Conservation (phyloP, 2,888 invertebrate genomes). For the Drosophila differens region DNA sequence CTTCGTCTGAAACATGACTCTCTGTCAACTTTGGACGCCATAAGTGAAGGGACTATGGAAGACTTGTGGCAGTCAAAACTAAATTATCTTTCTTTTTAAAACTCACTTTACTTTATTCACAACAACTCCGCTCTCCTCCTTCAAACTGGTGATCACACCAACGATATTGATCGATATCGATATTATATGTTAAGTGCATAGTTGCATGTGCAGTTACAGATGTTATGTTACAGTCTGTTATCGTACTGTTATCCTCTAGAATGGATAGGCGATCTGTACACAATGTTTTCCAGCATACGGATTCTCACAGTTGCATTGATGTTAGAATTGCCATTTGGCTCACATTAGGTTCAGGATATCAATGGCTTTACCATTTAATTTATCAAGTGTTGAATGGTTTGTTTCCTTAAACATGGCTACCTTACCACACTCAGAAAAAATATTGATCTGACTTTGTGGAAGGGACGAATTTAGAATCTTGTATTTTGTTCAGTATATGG, state of each 20-base stretch:
- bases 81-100: too few relatives aligned
- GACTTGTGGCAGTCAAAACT: too few relatives aligned
- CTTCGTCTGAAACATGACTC: neutral
- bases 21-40: neutral
- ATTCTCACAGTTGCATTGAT: neutral
- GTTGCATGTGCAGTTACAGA: too few relatives aligned
- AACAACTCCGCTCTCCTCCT: too few relatives aligned
- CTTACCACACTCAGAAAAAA: neutral
- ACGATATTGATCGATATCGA: too few relatives aligned
- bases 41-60: neutral
- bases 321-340: neutral
- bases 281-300: neutral
- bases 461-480: neutral
- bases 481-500: rapidly evolving
- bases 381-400: neutral
- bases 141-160: too few relatives aligned
- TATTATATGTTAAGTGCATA: too few relatives aligned
- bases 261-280: neutral
- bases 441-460: neutral
- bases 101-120: too few relatives aligned
- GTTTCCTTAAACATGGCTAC: neutral
- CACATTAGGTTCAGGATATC: neutral
- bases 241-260: neutral
- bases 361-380: neutral
- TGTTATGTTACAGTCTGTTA: too few relatives aligned